These are phyloP conservation scores for Petrosia ficiformis DNA, from an alignment of 37 sponge, comb jelly and placozoan species.

Conservation along the genomic window DNA sequence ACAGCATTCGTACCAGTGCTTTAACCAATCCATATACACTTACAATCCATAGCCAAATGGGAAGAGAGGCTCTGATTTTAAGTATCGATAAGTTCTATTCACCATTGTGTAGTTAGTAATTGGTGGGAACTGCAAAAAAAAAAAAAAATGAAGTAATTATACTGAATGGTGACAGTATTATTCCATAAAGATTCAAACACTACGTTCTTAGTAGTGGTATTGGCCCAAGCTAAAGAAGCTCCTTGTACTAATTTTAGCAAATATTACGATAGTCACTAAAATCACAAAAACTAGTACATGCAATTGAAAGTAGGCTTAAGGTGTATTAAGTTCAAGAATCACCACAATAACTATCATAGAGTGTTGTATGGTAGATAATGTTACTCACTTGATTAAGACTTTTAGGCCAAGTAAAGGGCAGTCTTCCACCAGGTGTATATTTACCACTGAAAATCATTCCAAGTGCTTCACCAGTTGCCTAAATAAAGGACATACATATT, in stretches of 20 bases:
- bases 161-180: too few species aligned
- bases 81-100: slow-evolving; percentile 56
- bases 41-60: slow-evolving; percentile 66
- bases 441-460: slow-evolving; percentile 29
- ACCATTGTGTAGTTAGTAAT: slow-evolving; percentile 68
- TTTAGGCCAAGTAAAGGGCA: slow-evolving; percentile 66
- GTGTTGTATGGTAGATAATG: not conserved
- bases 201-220: too few species aligned
- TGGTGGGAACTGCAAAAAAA: slow-evolving; percentile 19
- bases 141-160: too few species aligned
- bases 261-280: not conserved
- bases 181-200: too few species aligned
- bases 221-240: too few species aligned
- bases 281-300: not conserved
- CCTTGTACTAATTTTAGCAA: not conserved
- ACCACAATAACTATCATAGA: not conserved
- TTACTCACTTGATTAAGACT: slow-evolving; percentile 37
- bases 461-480: slow-evolving; percentile 35
- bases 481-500: not conserved
- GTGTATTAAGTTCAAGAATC: not conserved
- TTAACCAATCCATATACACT: too few species aligned
- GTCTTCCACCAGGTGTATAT: slow-evolving; percentile 41
- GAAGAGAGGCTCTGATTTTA: slow-evolving; percentile 26
- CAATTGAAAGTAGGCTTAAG: too few species aligned
- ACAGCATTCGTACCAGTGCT: not conserved